Evolutionary conservation across 2,888 invertebrate genomes (phyloP).

Genomic region (Erynnis tages): DNA sequence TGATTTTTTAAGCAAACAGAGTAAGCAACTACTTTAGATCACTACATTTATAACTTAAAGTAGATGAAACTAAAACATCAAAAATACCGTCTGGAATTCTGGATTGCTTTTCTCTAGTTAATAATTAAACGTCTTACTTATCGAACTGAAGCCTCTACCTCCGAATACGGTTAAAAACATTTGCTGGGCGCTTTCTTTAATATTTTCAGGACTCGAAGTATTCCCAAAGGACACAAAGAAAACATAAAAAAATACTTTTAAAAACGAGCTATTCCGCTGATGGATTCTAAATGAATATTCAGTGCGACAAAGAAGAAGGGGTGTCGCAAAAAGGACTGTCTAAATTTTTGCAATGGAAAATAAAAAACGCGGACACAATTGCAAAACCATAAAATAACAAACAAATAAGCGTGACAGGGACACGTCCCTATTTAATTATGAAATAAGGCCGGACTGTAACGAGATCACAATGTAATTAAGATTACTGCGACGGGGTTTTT

Average conservation of each 20-base stretch:
- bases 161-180: constrained; percentile 8
- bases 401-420: constrained; percentile 72
- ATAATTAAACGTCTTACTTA: constrained; percentile 22
- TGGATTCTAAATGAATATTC: constrained; percentile 78
- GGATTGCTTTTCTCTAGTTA: constrained; percentile 13
- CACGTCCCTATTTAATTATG: constrained; percentile 79
- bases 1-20: background rate
- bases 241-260: constrained; percentile 63
- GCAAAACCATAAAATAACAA: constrained; percentile 73
- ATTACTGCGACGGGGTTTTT: constrained; percentile 73
- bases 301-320: constrained; percentile 69
- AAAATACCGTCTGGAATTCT: constrained; percentile 16
- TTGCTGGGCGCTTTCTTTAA: constrained; percentile 35
- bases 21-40: background rate
- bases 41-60: constrained; percentile 1
- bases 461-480: constrained; percentile 81
- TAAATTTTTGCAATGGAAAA: constrained; percentile 57
- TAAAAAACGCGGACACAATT: constrained; percentile 64
- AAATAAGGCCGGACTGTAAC: constrained; percentile 76
- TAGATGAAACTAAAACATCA: constrained; percentile 5
- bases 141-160: constrained; percentile 1
- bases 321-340: constrained; percentile 61
- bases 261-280: constrained; percentile 68
- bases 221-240: constrained; percentile 55
- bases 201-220: constrained; percentile 59